A percentile compares a stretch with the other conserved stretches of the same genome.
Conservation (phyloP, 2,113 vertebrate genomes). For the Lepus americanus region DNA sequence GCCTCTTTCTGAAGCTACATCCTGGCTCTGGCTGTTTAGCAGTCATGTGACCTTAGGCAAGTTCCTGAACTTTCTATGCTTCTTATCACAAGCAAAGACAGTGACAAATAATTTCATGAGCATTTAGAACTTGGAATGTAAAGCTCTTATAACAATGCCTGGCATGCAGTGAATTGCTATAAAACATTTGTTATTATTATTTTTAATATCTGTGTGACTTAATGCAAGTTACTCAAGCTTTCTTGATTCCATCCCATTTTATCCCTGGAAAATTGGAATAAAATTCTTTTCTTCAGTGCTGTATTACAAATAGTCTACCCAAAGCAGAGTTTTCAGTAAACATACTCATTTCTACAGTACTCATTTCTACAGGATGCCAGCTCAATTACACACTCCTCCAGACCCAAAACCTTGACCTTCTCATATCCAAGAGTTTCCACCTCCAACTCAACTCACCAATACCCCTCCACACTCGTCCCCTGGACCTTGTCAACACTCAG, state of each 20-base stretch:
- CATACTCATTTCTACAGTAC: neutral
- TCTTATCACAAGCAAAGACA: neutral
- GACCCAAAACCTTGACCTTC: neutral
- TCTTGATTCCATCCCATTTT: neutral
- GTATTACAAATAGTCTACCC: neutral
- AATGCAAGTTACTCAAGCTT: neutral
- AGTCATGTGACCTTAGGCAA: neutral
- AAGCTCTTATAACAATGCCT: neutral
- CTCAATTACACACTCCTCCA: too few relatives aligned
- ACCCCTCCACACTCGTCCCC: neutral
- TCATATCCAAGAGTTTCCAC: neutral
- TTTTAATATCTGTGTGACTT: neutral
- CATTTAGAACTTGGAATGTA: neutral
- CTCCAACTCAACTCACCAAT: neutral
- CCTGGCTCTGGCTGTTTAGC: neutral
- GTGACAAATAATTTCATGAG: conserved; percentile 28
- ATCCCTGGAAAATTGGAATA: conserved; percentile 25
- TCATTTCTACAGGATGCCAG: neutral
- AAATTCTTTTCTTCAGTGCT: neutral
- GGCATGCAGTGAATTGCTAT: neutral
- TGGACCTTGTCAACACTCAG: neutral
- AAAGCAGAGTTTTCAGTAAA: neutral
- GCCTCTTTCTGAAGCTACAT: neutral
- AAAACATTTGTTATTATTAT: neutral
- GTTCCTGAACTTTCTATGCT: neutral